A percentile compares a stretch with the other conserved stretches of the same genome.
Evolutionary conservation across 2,113 vertebrate genomes (phyloP).

Genomic region (Centropus unirufus): DNA sequence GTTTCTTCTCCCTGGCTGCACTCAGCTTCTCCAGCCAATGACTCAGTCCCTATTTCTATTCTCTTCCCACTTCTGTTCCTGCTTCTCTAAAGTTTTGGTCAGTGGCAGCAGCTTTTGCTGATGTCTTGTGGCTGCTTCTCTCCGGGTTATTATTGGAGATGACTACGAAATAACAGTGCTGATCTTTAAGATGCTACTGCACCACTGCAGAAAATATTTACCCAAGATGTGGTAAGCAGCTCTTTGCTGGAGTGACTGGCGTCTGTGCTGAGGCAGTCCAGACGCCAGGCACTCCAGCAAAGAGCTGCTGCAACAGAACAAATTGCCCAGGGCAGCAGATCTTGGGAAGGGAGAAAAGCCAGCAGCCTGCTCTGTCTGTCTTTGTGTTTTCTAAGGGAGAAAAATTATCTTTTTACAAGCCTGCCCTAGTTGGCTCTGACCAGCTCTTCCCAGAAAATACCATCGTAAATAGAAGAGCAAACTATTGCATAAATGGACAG

Average conservation of each 20-base stretch:
- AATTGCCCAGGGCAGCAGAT: conserved; percentile 72
- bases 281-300: conserved; percentile 62
- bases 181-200: conserved; percentile 54
- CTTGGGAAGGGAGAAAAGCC: conserved; percentile 58
- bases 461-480: conserved; percentile 62
- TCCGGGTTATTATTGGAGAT: conserved; percentile 50
- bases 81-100: conserved; percentile 40
- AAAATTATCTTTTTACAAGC: conserved; percentile 61
- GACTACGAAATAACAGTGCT: conserved; percentile 48
- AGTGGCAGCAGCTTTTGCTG: conserved; percentile 44
- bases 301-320: conserved; percentile 66
- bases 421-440: conserved; percentile 64
- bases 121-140: conserved; percentile 50
- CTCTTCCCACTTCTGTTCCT: conserved; percentile 53
- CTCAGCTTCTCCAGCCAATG: background rate
- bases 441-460: conserved; percentile 67
- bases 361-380: conserved; percentile 65
- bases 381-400: conserved; percentile 65
- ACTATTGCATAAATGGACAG: conserved; percentile 34
- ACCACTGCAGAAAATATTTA: conserved; percentile 58
- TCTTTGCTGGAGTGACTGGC: conserved; percentile 61
- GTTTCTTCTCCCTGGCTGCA: background rate
- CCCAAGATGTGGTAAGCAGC: conserved; percentile 58
- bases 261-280: conserved; percentile 60
- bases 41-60: conserved; percentile 59